These are phyloP conservation scores for Ctenicera cuprea DNA, from an alignment of 2,888 invertebrate genomes.

Conservation along the genomic window DNA sequence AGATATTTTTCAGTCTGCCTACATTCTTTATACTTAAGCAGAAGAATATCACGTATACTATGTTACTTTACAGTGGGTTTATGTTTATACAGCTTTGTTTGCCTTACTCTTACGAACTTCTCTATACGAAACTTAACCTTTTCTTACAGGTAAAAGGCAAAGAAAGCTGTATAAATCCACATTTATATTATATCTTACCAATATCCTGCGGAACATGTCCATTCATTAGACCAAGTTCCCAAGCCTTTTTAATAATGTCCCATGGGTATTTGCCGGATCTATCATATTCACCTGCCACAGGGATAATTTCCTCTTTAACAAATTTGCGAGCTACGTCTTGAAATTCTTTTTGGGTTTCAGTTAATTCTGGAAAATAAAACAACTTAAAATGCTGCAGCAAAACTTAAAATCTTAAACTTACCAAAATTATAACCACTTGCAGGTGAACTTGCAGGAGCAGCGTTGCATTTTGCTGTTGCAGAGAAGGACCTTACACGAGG, in stretches of 20 bases:
- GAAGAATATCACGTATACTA: too few relatives aligned
- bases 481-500: slow-evolving; percentile 3
- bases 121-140: too few relatives aligned
- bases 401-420: slow-evolving; percentile 3
- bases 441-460: background rate
- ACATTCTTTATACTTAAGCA: too few relatives aligned
- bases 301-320: slow-evolving; percentile 92
- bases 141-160: too few relatives aligned
- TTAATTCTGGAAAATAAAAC: slow-evolving; percentile 73
- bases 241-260: slow-evolving; percentile 96
- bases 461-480: slow-evolving; percentile 1
- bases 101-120: too few relatives aligned
- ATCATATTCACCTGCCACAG: slow-evolving; percentile 92
- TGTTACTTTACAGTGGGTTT: too few relatives aligned
- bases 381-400: background rate
- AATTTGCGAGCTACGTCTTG: slow-evolving; percentile 92
- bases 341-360: slow-evolving; percentile 85
- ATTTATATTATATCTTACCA: slow-evolving; percentile 76
- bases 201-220: slow-evolving; percentile 87
- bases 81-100: too few relatives aligned
- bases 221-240: slow-evolving; percentile 91
- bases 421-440: slow-evolving; percentile 34
- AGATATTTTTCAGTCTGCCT: too few relatives aligned
- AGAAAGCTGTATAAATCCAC: too few relatives aligned
- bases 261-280: slow-evolving; percentile 94